phyloP scores from a whole-genome alignment of 2,797 vertebrate genomes.

The Phoeniculus purpureus region DNA sequence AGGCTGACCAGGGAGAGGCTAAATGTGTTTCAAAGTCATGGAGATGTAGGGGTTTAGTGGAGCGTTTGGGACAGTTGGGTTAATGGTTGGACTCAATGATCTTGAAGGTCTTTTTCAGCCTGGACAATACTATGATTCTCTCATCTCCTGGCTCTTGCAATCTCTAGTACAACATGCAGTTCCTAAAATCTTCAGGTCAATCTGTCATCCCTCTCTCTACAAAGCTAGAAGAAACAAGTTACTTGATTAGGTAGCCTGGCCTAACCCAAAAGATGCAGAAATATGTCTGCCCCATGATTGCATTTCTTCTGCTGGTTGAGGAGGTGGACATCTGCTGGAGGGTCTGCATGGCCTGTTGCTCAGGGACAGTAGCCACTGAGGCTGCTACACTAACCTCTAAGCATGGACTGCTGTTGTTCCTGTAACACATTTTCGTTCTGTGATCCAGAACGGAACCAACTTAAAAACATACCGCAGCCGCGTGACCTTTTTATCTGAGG shows the following conservation, averaged over 20 bases:
- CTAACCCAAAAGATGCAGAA: neutral
- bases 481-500: neutral
- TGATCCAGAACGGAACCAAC: neutral
- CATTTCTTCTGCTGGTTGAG: neutral
- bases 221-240: neutral
- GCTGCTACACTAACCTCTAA: too few species aligned
- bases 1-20: too few species aligned
- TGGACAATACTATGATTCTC: too few species aligned
- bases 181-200: neutral
- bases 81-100: too few species aligned
- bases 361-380: neutral
- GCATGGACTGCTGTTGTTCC: fast-evolving
- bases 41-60: too few species aligned
- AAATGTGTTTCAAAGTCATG: too few species aligned
- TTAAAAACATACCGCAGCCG: fast-evolving
- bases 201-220: neutral
- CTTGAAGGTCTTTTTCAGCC: too few species aligned
- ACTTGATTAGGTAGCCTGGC: neutral
- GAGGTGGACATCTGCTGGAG: neutral
- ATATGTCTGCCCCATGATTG: neutral
- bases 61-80: too few species aligned
- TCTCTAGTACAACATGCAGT: too few species aligned
- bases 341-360: neutral
- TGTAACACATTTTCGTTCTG: neutral
- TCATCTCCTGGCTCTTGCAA: neutral